Conservation (phyloP, 92 coral and sea anemone genomes). For the Galaxea fascicularis region DNA sequence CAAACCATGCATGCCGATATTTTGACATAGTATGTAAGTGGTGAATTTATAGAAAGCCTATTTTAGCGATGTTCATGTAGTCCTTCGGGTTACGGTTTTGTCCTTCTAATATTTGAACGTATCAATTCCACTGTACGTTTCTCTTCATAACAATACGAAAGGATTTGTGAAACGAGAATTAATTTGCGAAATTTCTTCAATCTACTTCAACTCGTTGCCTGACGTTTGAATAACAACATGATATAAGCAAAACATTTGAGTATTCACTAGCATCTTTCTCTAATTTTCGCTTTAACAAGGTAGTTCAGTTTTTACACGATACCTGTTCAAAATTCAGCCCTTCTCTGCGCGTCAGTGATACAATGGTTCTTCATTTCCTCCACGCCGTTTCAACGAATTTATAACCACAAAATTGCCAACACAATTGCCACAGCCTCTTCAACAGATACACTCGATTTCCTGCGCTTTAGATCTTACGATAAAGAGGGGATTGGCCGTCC, state of each 20-base stretch:
- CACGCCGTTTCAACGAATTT: constrained; percentile 1
- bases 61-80: too few species aligned
- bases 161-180: too few species aligned
- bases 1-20: too few species aligned
- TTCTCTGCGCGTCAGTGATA: not conserved
- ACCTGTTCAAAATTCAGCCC: not conserved
- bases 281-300: not conserved
- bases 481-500: not conserved
- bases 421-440: not conserved
- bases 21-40: too few species aligned
- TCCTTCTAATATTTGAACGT: too few species aligned
- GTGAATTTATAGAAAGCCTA: too few species aligned
- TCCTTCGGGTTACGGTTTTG: too few species aligned
- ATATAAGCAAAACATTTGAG: not conserved
- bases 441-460: constrained; percentile 15
- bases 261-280: not conserved
- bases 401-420: not conserved
- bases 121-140: too few species aligned
- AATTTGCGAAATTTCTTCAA: not conserved
- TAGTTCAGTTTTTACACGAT: not conserved
- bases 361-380: not conserved
- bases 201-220: not conserved
- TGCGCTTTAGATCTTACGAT: constrained; percentile 19
- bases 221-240: not conserved
- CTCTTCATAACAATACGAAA: too few species aligned